These are phyloP conservation scores for Argya squamiceps DNA, from an alignment of 2,797 vertebrate species.

Conservation along the genomic window DNA sequence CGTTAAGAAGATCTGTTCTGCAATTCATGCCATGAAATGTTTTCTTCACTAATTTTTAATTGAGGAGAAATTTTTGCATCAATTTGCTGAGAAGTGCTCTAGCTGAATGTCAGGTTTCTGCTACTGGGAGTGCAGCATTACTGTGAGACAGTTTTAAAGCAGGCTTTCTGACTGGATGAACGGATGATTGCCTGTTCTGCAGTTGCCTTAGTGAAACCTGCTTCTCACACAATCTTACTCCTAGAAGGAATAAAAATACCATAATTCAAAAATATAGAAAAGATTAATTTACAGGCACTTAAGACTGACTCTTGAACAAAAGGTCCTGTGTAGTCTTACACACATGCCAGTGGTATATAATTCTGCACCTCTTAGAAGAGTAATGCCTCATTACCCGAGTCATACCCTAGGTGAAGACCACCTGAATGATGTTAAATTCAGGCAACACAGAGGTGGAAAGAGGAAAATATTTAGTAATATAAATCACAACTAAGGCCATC, in stretches of 20 bases:
- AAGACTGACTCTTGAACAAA: background rate
- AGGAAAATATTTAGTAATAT: slow-evolving; percentile 53
- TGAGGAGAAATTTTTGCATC: background rate
- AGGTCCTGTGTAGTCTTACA: background rate
- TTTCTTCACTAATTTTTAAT: background rate
- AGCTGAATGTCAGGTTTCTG: background rate
- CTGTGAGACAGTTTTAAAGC: background rate
- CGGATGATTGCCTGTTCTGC: background rate
- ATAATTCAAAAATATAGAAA: background rate
- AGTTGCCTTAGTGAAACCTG: background rate
- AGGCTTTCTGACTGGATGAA: background rate
- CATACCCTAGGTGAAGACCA: slow-evolving; percentile 19
- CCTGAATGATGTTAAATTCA: background rate
- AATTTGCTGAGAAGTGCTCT: background rate
- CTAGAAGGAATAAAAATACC: background rate
- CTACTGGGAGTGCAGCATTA: background rate
- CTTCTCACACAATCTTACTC: background rate
- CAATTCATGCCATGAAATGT: background rate
- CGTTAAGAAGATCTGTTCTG: background rate
- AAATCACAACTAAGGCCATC: slow-evolving; percentile 64
- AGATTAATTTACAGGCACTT: background rate
- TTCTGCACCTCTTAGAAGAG: background rate
- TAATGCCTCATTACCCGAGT: slow-evolving; percentile 1
- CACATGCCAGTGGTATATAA: background rate
- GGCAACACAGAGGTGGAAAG: slow-evolving; percentile 21